These are phyloP conservation scores for Carabus problematicus DNA, from an alignment of 2,888 invertebrate species.

Conservation along the genomic window DNA sequence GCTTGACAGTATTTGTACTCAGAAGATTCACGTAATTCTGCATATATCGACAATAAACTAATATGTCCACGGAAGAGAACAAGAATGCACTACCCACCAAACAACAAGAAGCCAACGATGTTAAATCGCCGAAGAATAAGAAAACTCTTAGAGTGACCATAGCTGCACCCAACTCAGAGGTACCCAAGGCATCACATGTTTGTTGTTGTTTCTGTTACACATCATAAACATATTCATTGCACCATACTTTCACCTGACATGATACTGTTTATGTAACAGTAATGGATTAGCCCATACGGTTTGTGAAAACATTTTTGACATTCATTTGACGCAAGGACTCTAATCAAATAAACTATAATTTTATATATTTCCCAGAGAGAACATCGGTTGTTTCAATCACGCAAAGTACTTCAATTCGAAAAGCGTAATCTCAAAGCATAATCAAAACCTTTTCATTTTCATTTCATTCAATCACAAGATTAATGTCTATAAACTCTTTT, in stretches of 20 bases:
- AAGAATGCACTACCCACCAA: conserved; percentile 23
- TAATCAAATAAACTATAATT: background rate
- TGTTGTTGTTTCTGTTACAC: conserved; percentile 4
- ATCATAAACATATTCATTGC: conserved; percentile 7
- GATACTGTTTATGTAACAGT: background rate
- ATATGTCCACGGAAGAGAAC: conserved; percentile 35
- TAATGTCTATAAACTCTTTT: no score
- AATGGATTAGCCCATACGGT: conserved; percentile 1
- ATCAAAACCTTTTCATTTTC: background rate
- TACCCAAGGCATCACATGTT: conserved; percentile 34
- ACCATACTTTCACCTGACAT: background rate
- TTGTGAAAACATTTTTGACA: background rate
- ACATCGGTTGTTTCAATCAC: background rate
- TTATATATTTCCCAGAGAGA: background rate
- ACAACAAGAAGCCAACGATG: conserved; percentile 33
- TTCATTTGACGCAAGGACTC: background rate
- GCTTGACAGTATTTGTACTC: background rate
- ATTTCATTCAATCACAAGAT: background rate
- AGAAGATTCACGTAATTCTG: background rate
- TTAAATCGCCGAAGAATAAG: conserved; percentile 37
- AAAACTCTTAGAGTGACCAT: conserved; percentile 53
- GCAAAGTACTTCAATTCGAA: background rate
- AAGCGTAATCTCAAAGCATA: background rate
- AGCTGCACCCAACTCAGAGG: conserved; percentile 54
- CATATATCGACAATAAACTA: conserved; percentile 31